These are phyloP conservation scores for Anguilla pacifica DNA, from an alignment of 2,797 vertebrate genomes.

Conservation along the genomic window DNA sequence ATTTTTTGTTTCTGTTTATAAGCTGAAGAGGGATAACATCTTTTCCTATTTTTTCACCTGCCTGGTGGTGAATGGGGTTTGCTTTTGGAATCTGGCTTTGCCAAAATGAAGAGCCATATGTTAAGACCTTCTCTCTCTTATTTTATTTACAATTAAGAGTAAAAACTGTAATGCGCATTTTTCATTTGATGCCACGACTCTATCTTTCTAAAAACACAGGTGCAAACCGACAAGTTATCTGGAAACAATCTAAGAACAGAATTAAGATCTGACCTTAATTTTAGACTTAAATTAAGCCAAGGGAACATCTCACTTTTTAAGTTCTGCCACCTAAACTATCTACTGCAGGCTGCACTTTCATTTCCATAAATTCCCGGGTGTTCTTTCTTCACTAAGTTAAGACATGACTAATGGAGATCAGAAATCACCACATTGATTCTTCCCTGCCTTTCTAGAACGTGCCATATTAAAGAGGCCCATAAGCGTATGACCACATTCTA, in stretches of 20 bases:
- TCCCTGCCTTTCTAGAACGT: background rate
- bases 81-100: background rate
- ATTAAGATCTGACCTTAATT: conserved; percentile 8
- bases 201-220: background rate
- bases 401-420: background rate
- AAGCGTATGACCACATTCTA: background rate
- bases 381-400: background rate
- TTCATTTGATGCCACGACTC: background rate
- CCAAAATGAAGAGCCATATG: background rate
- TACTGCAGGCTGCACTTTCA: background rate
- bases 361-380: background rate
- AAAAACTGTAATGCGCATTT: conserved; percentile 3
- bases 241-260: background rate
- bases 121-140: background rate
- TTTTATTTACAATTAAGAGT: background rate
- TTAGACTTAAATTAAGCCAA: background rate
- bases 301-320: background rate
- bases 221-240: background rate
- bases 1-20: conserved; percentile 33
- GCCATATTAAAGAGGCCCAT: background rate
- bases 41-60: background rate
- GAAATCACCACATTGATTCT: background rate
- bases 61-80: no score
- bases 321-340: background rate
- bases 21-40: background rate